Base-by-base conservation (phyloP, 2,888 invertebrate genomes). In the Hesperia comma region DNA sequence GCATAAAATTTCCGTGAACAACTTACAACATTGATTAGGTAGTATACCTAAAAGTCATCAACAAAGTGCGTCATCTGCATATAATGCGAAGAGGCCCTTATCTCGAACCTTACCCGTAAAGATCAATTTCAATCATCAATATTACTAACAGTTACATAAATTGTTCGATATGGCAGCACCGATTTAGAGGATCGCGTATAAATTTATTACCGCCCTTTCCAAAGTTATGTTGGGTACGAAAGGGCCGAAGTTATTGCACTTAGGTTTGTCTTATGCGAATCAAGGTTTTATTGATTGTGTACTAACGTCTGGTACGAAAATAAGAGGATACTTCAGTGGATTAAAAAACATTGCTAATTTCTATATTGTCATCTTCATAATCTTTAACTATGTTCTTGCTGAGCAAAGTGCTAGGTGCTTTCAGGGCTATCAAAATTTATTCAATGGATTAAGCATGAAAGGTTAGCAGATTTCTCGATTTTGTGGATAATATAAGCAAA, bases 111-210 rank as follows among this genome's bases (percentile, higher is more conserved):
- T 6, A 43, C n/a, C 43, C 43, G 43, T 43, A 43, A 43, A 21
- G 51, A 19, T 51, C 51, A 51, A 51, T 51, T 51, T 21, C 21
- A 51, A 51, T 51, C 51, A 51, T 21, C 51, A 51, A 21, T 51
- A 43, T 43, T 43, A 43, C 43, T 43, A 43, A 21, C 19, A 51
- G 51, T 51, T 51, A 51, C 61, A 51, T 61, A 61, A 61, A 61
- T 53, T 37, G 19, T 7, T 21, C 53, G 61, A 61, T 53, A 61
- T 61, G 61, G 53, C 61, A 53, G 61, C 61, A 40, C 21, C 53
- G 37, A 61, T 51, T 61, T 61, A 61, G 53, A 53, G 46, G 49
- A 60, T 60, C 60, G 32, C 60, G 33, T 60, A 17, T 60, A 60
- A 61, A 51, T 61, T 61, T 61, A 61, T 61, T 14, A 53, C 26